Conservation (phyloP, 1,140 invertebrate species). For the Amyelois transitella region DNA sequence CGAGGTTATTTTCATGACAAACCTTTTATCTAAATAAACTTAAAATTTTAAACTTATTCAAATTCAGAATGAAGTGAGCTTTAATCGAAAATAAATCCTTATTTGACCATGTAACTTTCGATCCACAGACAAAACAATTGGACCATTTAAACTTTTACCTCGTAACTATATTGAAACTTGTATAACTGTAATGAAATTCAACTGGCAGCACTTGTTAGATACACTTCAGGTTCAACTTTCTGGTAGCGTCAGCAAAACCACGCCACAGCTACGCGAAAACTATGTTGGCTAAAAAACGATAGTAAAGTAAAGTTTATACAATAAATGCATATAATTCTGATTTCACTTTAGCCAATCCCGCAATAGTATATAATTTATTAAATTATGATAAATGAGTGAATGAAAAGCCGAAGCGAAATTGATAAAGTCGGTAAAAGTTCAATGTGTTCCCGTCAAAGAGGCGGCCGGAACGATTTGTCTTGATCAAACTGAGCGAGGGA, state of each 20-base stretch:
- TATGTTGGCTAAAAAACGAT: not conserved
- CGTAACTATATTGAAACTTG: not conserved
- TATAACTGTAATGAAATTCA: not conserved
- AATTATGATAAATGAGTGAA: conserved; percentile 4
- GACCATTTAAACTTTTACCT: not conserved
- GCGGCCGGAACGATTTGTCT: conserved; percentile 11
- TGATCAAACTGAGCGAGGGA: conserved; percentile 12
- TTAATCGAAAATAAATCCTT: too few relatives aligned
- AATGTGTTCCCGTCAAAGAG: not conserved
- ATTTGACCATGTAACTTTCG: not conserved
- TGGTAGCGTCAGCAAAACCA: not conserved
- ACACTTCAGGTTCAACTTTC: not conserved
- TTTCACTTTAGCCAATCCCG: too few relatives aligned
- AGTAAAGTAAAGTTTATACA: not conserved
- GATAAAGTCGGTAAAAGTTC: conserved; percentile 13
- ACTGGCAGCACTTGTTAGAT: not conserved
- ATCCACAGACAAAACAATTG: not conserved
- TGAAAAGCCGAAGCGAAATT: conserved; percentile 7
- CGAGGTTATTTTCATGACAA: too few relatives aligned
- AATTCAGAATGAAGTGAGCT: not conserved
- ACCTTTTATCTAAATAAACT: too few relatives aligned
- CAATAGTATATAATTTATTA: not conserved
- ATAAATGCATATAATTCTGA: too few relatives aligned
- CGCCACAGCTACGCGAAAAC: not conserved
- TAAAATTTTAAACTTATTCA: too few relatives aligned